phyloP scores from a whole-genome alignment of 1,140 invertebrate genomes.

The Myzus persicae region DNA sequence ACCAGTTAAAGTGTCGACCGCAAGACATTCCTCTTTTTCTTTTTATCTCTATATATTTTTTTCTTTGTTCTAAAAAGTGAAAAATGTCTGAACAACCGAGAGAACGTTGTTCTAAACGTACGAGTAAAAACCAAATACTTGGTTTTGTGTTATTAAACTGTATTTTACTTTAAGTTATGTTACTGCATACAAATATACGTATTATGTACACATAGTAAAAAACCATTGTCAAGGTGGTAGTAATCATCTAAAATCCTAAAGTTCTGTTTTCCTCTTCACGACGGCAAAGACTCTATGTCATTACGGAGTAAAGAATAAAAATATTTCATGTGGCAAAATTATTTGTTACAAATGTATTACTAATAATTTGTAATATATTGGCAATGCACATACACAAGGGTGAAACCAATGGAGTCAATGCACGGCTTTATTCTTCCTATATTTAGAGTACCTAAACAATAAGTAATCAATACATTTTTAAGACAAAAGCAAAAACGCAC shows the following conservation, averaged over 20 bases:
- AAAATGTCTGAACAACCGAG: slow-evolving; percentile 21
- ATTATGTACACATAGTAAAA: not conserved
- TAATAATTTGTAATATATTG: not conserved
- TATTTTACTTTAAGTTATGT: not conserved
- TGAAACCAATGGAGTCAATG: no score
- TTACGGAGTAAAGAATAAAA: not conserved
- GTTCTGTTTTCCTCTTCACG: not conserved
- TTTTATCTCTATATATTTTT: slow-evolving; percentile 40
- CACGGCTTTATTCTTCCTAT: not conserved
- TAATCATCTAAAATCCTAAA: not conserved
- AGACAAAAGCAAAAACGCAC: not conserved
- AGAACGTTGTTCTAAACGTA: not conserved
- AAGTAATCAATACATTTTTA: not conserved
- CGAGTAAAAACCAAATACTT: slow-evolving; percentile 16
- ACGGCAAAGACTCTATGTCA: not conserved
- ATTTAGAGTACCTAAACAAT: not conserved
- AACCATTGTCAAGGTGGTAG: not conserved
- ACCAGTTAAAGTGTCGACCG: slow-evolving; percentile 57
- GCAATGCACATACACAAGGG: not conserved
- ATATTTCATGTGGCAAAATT: not conserved
- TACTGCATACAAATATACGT: not conserved
- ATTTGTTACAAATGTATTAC: not conserved
- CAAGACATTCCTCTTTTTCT: slow-evolving; percentile 47
- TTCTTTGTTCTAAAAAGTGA: slow-evolving; percentile 51
- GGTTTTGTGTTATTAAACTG: slow-evolving; percentile 36